Base-by-base conservation (phyloP, 2,797 vertebrate species). In the Pipistrellus kuhlii region DNA sequence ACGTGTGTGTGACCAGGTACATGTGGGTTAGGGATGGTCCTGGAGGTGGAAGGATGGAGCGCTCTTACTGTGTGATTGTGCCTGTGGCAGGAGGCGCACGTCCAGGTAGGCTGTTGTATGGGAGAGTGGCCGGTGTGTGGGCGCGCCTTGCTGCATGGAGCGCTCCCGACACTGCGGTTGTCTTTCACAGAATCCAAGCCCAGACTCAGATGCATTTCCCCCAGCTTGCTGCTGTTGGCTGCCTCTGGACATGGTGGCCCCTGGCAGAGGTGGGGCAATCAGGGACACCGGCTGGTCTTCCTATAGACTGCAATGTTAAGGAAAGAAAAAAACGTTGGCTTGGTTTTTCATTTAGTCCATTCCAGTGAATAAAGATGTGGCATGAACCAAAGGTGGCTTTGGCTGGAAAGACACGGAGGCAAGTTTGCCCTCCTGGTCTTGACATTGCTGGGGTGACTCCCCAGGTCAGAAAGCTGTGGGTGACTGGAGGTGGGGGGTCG, bases 171-270 rank as follows among this genome's bases (percentile, higher is more conserved):
- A 25, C 64, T 59, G 94, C 90, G 21, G 72, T 66, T 85, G 89
- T 21, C 91, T 90, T 55, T 93, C 75, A 25, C 84, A 41, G 92
- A 88, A 76, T 59, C 76, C 91, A 66, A 20, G 68, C 66, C 51
- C 87, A 12, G 0, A 14, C 59, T 21, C 21, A 64, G 35, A 68
- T 14, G 91, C 64, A 9, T 78, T 75, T 88, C 57, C 66, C 57
- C 59, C 48, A 6, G 48, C 32, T 51, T 23, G 8, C 35, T 7
- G 53, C 86, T 84, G 27, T 15, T 48, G 44, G 46, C 41, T 78
- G 71, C 83, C 35, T 95, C 27, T 51, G 55, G 27, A 57, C 21
- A 59, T 25, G 51, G 68, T 59, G 44, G n/a, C 41, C 84, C 59
- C 12, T 14, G 69, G 46, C 51, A 81, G 77, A 59, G 76, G 88